Evolutionary conservation across 1,140 invertebrate genomes (phyloP).

Genomic region (Polyergus mexicanus): DNA sequence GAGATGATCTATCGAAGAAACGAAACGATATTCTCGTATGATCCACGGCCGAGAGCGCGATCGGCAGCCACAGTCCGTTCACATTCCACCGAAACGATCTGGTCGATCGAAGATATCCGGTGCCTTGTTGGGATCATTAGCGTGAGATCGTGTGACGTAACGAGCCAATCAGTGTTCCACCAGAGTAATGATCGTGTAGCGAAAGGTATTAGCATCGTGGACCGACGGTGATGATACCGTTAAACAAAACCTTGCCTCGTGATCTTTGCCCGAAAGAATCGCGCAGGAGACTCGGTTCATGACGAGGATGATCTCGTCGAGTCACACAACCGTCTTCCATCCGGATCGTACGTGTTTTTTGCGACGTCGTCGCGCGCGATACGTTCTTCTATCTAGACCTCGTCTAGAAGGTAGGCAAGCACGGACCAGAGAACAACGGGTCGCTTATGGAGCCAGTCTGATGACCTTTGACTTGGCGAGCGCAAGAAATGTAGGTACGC

Average conservation of each 20-base stretch:
- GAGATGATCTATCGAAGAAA: constrained; percentile 43
- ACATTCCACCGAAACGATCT: constrained; percentile 81
- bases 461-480: constrained; percentile 57
- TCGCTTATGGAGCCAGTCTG: constrained; percentile 55
- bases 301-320: constrained; percentile 75
- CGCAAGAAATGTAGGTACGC: constrained; percentile 40
- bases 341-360: constrained; percentile 42
- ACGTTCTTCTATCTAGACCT: constrained; percentile 38
- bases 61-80: constrained; percentile 62
- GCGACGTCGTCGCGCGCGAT: background rate
- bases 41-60: constrained; percentile 45
- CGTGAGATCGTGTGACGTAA: constrained; percentile 85
- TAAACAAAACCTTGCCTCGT: constrained; percentile 84
- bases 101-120: constrained; percentile 80
- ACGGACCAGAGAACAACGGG: constrained; percentile 36
- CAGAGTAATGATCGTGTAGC: constrained; percentile 83
- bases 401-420: background rate
- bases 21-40: constrained; percentile 67
- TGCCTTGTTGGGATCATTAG: constrained; percentile 83
- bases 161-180: constrained; percentile 82
- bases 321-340: constrained; percentile 56
- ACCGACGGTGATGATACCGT: constrained; percentile 81
- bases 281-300: constrained; percentile 58
- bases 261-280: constrained; percentile 78
- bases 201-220: constrained; percentile 83